phyloP scores from a whole-genome alignment of 1,140 invertebrate species.

The Venturia canescens region DNA sequence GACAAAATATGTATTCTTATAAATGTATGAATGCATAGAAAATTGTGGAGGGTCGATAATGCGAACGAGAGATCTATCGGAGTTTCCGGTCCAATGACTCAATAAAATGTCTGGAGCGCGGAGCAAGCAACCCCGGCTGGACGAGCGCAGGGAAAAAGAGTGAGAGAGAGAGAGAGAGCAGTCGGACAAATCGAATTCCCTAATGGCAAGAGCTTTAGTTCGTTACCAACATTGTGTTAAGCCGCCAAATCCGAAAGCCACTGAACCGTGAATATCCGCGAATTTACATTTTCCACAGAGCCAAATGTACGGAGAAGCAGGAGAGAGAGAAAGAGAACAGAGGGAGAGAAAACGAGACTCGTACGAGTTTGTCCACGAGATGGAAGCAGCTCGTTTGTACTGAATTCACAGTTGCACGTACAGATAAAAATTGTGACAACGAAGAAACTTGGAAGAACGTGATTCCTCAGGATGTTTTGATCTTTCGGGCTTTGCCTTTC shows the following conservation, averaged over 20 bases:
- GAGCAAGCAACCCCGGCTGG: slow-evolving; percentile 21
- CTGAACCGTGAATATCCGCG: slow-evolving; percentile 54
- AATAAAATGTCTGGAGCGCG: slow-evolving; percentile 56
- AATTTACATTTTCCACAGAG: slow-evolving; percentile 55
- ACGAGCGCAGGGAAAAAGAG: background rate
- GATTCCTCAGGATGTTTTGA: slow-evolving; percentile 2
- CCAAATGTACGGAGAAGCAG: slow-evolving; percentile 14
- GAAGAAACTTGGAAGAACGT: background rate
- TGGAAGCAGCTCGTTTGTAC: slow-evolving; percentile 8
- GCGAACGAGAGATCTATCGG: slow-evolving; percentile 43
- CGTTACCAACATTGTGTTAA: slow-evolving; percentile 61
- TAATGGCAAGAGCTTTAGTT: slow-evolving; percentile 61
- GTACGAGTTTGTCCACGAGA: slow-evolving; percentile 23
- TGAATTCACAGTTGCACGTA: background rate
- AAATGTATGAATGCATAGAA: background rate
- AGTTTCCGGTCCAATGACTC: slow-evolving; percentile 52
- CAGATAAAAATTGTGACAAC: background rate
- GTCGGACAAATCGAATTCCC: slow-evolving; percentile 58
- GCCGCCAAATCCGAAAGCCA: slow-evolving; percentile 55
- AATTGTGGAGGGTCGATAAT: slow-evolving; percentile 48
- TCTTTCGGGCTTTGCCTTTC: background rate
- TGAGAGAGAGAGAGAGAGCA: slow-evolving; percentile 14
- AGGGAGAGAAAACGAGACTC: slow-evolving; percentile 32
- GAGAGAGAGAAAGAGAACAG: slow-evolving; percentile 6
- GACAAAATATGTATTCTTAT: background rate